Evolutionary conservation across 2,797 vertebrate species (phyloP).

Genomic region (Eulemur coronatus): DNA sequence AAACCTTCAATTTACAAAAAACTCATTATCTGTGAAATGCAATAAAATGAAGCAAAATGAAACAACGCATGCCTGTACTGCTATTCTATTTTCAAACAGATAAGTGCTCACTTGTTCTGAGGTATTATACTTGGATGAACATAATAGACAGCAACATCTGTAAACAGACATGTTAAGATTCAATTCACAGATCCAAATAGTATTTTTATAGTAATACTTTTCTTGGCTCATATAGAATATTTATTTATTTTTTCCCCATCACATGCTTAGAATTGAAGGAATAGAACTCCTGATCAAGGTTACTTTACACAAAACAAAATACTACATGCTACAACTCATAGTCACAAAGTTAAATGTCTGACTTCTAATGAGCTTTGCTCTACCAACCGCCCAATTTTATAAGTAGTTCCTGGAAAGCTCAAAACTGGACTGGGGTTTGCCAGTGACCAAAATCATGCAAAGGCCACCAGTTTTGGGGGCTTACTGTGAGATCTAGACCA

Average conservation of each 20-base stretch:
- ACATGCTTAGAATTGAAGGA: neutral
- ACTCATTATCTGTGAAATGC: neutral
- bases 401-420: neutral
- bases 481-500: neutral
- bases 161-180: slow-evolving; percentile 45
- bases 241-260: neutral
- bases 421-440: neutral
- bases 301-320: neutral
- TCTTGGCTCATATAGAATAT: neutral
- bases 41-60: neutral
- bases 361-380: neutral
- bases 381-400: neutral
- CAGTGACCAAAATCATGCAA: neutral
- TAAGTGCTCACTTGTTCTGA: neutral
- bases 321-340: neutral
- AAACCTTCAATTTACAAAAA: neutral
- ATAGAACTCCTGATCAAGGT: neutral
- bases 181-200: neutral
- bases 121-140: neutral
- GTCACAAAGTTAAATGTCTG: neutral
- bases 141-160: neutral
- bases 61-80: neutral
- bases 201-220: slow-evolving; percentile 21
- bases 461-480: neutral
- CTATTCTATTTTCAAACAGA: slow-evolving; percentile 15